Base-by-base conservation (phyloP, 1,140 invertebrate genomes). In the Eueides isabella region DNA sequence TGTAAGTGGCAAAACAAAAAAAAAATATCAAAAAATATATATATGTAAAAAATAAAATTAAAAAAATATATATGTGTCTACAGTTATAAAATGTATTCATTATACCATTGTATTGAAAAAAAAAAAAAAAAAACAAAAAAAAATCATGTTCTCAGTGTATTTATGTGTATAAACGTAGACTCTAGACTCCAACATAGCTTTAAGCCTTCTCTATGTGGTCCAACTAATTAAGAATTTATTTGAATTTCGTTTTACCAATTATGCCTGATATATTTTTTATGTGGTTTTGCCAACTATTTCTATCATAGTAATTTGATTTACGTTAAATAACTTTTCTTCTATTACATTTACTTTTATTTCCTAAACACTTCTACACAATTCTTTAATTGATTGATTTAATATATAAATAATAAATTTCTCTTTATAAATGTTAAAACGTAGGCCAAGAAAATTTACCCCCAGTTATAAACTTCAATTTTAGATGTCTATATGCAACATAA, bases 151-250 rank as follows among this genome's bases (percentile, higher is more conserved):
- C 19, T 71, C 62, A 63, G 35, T 71, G 35, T 72, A 65, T 78
- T 63, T 33, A 66, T 78, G 48, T 67, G 41, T 23, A 31, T 48
- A 48, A 48, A 48, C 41, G 30, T 68, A 69, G 44, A 7, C 48
- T 55, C 23, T n/a, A n/a, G n/a, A n/a, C n/a, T 55, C 65, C 75
- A 30, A 63, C 29, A 29, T 80, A 74, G 61, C 64, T 76, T 64
- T 75, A 75, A 80, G 77, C 73, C 72, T 79, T 80, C 75, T 74
- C 78, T 78, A 72, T 84, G 81, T 81, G 85, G 83, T 86, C 85
- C 85, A 86, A 86, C 73, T 81, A 78, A 76, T 71, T 74, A 83
- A 75, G 77, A 82, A 69, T 78, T 80, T 30, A 71, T 78, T 74
- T 71, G n/a, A 75, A 66, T 70, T 70, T 38, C 67, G 67, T 23